Evolutionary conservation across 1,140 invertebrate genomes (phyloP).

Genomic region (Drusus annulatus): DNA sequence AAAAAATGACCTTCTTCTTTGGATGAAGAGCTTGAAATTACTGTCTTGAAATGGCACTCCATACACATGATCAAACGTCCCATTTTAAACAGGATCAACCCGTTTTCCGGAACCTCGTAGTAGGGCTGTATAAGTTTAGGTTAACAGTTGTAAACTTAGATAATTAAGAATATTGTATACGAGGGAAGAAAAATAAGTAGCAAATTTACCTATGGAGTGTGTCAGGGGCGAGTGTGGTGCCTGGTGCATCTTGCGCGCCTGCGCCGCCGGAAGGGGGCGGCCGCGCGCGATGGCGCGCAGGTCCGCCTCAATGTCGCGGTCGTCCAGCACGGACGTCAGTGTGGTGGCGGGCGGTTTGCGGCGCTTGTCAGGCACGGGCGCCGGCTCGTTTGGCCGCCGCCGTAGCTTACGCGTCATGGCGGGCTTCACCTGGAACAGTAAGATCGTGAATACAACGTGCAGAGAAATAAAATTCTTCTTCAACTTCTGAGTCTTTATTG

Average conservation of each 20-base stretch:
- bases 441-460: background rate
- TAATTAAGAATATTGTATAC: no score
- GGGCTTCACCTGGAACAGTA: constrained; percentile 74
- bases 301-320: constrained; percentile 91
- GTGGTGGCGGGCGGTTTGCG: constrained; percentile 87
- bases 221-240: constrained; percentile 45
- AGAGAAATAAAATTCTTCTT: no score
- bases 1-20: no score
- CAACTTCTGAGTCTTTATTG: no score
- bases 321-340: constrained; percentile 89
- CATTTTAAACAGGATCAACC: no score
- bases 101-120: no score
- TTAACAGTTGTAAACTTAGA: no score
- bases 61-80: no score
- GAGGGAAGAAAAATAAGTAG: background rate
- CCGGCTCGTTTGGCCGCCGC: constrained; percentile 92
- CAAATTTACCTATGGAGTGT: constrained; percentile 39
- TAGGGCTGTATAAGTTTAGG: no score
- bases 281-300: constrained; percentile 86
- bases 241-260: constrained; percentile 64
- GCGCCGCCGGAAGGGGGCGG: constrained; percentile 63
- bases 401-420: constrained; percentile 90
- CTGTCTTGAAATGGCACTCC: no score
- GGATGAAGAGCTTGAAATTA: no score
- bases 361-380: constrained; percentile 87